These are phyloP conservation scores for Coremacera marginata DNA, from an alignment of 2,888 invertebrate species.

Conservation along the genomic window DNA sequence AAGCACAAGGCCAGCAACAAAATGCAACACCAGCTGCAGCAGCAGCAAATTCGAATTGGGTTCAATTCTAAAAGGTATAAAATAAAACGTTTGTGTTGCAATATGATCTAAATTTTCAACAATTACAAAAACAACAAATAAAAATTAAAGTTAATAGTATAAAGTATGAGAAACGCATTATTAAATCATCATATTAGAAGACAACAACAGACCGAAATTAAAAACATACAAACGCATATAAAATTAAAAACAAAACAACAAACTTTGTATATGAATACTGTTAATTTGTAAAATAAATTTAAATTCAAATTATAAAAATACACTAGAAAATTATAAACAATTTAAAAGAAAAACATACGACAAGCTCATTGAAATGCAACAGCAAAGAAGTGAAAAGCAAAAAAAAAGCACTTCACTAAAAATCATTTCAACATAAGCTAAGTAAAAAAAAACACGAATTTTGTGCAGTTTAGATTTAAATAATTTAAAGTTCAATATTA, in stretches of 20 bases:
- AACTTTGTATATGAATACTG: conserved; percentile 10
- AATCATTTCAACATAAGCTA: not conserved
- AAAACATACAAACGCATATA: not conserved
- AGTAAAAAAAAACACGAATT: not conserved
- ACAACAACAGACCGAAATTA: conserved; percentile 36
- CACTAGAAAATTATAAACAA: conserved; percentile 22
- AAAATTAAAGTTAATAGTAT: conserved; percentile 25
- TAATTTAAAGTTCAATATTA: not conserved
- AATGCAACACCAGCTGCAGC: conserved; percentile 52
- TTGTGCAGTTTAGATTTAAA: not conserved
- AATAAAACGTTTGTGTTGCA: conserved; percentile 32
- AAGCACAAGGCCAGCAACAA: conserved; percentile 52
- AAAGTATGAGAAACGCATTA: conserved; percentile 23
- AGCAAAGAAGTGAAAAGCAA: not conserved
- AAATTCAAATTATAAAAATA: conserved; percentile 13
- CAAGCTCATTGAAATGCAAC: not conserved
- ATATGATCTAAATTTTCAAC: not conserved
- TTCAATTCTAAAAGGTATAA: conserved; percentile 65
- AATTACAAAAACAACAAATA: conserved; percentile 16
- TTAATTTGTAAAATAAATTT: conserved; percentile 28
- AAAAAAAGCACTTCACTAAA: not conserved
- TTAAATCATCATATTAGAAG: conserved; percentile 19
- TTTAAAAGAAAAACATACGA: conserved; percentile 5
- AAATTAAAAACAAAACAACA: not conserved
- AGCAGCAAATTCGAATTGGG: conserved; percentile 69